Percentiles rank a stretch among this genome's conserved stretches.
These are phyloP conservation scores for Hemibagrus guttatus DNA, from an alignment of 2,797 vertebrate genomes.

Conservation along the genomic window DNA sequence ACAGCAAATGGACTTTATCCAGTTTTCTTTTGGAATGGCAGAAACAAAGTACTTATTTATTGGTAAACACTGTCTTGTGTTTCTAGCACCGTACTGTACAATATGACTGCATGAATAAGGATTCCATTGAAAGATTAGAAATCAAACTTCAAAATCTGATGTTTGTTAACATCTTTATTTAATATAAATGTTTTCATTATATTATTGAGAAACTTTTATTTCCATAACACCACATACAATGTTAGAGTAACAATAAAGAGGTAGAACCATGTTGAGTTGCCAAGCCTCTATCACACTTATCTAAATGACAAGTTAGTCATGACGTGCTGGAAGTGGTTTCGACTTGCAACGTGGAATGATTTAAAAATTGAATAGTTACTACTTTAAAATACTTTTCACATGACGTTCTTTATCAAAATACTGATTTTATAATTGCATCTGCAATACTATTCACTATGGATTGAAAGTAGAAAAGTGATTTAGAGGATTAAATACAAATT, in stretches of 20 bases:
- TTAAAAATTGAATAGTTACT: neutral
- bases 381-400: neutral
- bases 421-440: neutral
- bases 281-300: neutral
- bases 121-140: conserved; percentile 22
- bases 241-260: conserved; percentile 26
- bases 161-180: conserved; percentile 35
- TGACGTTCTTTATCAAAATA: neutral
- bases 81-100: neutral
- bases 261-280: conserved; percentile 31
- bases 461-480: neutral
- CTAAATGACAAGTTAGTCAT: neutral
- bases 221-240: conserved; percentile 9
- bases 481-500: neutral
- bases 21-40: neutral
- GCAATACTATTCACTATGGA: neutral
- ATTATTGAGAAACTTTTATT: neutral
- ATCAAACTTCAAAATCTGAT: neutral
- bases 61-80: conserved; percentile 3
- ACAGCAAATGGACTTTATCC: neutral
- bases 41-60: conserved; percentile 18
- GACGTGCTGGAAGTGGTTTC: neutral
- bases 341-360: neutral
- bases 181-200: conserved; percentile 34
- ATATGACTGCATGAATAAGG: neutral